Evolutionary conservation across 2,888 invertebrate species (phyloP), one percentile per base, ranked within the genome.

Genomic region (Aproaerema taeniolella): DNA sequence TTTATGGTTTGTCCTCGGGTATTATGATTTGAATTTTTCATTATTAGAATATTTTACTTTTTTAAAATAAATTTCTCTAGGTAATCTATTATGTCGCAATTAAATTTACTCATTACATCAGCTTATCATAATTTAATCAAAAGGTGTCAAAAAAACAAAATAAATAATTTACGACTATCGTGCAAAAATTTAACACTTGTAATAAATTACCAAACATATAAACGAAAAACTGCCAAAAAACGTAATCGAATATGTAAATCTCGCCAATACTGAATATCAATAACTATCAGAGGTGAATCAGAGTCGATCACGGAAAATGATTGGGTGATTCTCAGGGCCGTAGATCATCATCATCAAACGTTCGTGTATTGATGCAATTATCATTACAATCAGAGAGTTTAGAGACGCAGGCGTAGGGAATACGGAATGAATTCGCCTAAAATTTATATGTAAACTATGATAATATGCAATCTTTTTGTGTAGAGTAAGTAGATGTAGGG

Each of bases 361-460:
- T 77, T 80, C 81, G 77, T 78, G 80, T 78, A 79, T 81, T 72
- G 67, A 55, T 63, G 63, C 74, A 71, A 85, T 86, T 83, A 82
- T 77, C 73, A 86, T 85, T 70, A 80, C 80, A 86, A 85, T 81
- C 78, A 74, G 53, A 64, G 70, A 76, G 77, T 71, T 70, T 78
- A 58, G 67, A 76, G 68, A 57, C 71, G 63, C 69, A 76, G 68
- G 57, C 71, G 63, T 69, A 64, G 73, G 76, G 80, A 82, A 81
- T 83, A 76, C 71, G 60, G 67, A 83, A 83, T 83, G 74, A 77
- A 79, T 83, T 80, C 59, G 83, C 83, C 80, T 81, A 81, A 83
- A 85, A 85, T 86, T 85, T 85, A 85, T 83, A 83, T 81, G 82
- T 82, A 83, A 83, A 83, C 83, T 86, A 85, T 86, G 85, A 67